phyloP scores from a whole-genome alignment of 2,113 vertebrate genomes.

The Neopipo cinnamomea region DNA sequence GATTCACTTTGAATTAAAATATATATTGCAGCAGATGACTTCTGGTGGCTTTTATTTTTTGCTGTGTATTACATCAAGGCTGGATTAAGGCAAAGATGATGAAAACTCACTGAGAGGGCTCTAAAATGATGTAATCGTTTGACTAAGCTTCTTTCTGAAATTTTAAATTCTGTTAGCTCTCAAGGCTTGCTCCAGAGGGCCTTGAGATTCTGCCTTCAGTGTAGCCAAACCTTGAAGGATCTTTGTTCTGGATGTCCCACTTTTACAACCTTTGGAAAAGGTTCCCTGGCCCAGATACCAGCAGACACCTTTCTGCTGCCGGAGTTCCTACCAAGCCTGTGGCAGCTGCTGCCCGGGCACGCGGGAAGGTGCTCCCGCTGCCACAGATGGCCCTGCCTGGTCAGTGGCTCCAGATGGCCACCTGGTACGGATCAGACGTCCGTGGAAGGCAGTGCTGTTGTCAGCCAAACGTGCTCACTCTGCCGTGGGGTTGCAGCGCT shows the following conservation, averaged over 20 bases:
- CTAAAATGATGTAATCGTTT: not conserved
- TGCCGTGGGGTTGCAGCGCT: not conserved
- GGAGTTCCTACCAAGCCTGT: not conserved
- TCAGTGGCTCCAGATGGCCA: not conserved
- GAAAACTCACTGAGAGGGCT: not conserved
- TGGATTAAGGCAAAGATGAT: not conserved
- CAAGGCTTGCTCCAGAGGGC: not conserved
- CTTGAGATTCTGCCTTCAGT: not conserved
- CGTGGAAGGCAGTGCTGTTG: not conserved
- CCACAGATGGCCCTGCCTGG: not conserved
- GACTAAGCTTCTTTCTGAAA: not conserved
- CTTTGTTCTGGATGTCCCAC: not conserved
- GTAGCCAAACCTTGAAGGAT: not conserved
- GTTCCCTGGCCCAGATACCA: not conserved
- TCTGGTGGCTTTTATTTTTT: conserved; percentile 45
- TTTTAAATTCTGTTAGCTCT: not conserved
- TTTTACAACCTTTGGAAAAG: not conserved
- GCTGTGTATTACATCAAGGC: not conserved
- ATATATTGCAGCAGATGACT: conserved; percentile 89
- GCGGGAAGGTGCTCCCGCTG: not conserved
- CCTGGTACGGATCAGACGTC: accelerated
- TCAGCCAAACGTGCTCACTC: not conserved
- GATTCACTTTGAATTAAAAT: conserved; percentile 99
- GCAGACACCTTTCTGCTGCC: not conserved
- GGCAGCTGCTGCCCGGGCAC: not conserved